Evolutionary conservation across 2,113 vertebrate species (phyloP).

Genomic region (Pterocles orientalis): DNA sequence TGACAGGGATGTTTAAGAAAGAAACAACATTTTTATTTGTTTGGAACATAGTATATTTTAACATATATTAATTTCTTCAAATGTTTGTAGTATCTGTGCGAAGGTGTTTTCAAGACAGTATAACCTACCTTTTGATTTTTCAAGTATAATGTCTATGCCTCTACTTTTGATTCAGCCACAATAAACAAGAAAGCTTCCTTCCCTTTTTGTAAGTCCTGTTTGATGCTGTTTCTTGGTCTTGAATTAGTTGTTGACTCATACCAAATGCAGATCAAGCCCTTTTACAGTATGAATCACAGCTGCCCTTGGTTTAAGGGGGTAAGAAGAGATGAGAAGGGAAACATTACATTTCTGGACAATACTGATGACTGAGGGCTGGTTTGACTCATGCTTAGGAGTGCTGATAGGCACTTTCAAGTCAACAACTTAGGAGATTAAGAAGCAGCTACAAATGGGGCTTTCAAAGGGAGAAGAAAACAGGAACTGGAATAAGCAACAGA

Average conservation of each 20-base stretch:
- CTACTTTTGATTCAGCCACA: neutral
- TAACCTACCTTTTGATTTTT: neutral
- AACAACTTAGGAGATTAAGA: slow-evolving; percentile 1
- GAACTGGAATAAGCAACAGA: neutral
- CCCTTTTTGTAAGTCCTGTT: neutral
- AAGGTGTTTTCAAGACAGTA: neutral
- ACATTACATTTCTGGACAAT: slow-evolving; percentile 37
- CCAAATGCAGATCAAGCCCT: slow-evolving; percentile 32
- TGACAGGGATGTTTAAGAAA: neutral
- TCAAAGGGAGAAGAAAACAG: slow-evolving; percentile 36
- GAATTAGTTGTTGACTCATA: slow-evolving; percentile 37
- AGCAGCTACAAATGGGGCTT: slow-evolving; percentile 13
- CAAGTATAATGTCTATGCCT: neutral
- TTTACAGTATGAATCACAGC: slow-evolving; percentile 22
- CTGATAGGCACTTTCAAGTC: slow-evolving; percentile 14
- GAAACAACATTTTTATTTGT: neutral
- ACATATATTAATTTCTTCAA: neutral
- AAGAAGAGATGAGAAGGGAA: slow-evolving; percentile 31
- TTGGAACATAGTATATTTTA: neutral
- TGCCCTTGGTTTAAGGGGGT: slow-evolving; percentile 28
- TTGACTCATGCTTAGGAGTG: slow-evolving; percentile 42
- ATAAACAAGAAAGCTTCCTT: neutral
- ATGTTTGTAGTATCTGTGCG: neutral
- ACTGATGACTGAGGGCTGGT: slow-evolving; percentile 29
- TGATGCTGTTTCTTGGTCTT: slow-evolving; percentile 13